phyloP scores from a whole-genome alignment of 2,888 invertebrate genomes.

The Papilio protenor region DNA sequence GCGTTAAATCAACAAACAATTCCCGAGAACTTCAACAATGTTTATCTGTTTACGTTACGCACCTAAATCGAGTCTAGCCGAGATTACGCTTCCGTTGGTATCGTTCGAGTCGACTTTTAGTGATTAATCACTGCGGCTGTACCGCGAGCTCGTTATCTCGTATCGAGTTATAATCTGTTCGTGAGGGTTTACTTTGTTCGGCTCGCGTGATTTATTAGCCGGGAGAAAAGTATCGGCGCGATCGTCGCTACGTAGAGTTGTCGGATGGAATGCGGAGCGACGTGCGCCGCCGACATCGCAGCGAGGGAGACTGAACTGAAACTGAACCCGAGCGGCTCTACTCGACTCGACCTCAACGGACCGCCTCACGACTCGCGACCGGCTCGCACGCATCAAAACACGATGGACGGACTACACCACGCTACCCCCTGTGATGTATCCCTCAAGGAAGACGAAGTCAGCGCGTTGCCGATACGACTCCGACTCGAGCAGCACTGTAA shows the following conservation, averaged over 20 bases:
- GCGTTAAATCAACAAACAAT: slow-evolving; percentile 68
- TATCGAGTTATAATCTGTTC: slow-evolving; percentile 77
- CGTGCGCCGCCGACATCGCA: slow-evolving; percentile 77
- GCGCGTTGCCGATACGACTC: slow-evolving; percentile 54
- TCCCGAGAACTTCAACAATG: slow-evolving; percentile 74
- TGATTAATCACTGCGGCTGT: slow-evolving; percentile 73
- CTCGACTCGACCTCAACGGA: slow-evolving; percentile 46
- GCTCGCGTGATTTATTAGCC: slow-evolving; percentile 77
- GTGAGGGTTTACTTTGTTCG: slow-evolving; percentile 72
- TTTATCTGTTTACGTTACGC: slow-evolving; percentile 75
- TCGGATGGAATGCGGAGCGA: slow-evolving; percentile 60
- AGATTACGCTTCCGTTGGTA: slow-evolving; percentile 69
- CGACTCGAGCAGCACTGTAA: slow-evolving; percentile 66
- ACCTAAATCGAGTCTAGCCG: slow-evolving; percentile 65
- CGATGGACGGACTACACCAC: slow-evolving; percentile 61
- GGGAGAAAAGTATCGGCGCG: slow-evolving; percentile 71
- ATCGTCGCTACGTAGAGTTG: slow-evolving; percentile 66
- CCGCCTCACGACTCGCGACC: slow-evolving; percentile 57
- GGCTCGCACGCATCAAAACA: slow-evolving; percentile 61
- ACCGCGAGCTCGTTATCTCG: slow-evolving; percentile 73
- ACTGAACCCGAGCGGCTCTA: slow-evolving; percentile 50
- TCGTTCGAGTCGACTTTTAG: slow-evolving; percentile 65
- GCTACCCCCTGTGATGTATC: slow-evolving; percentile 55
- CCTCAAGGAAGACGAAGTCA: slow-evolving; percentile 67
- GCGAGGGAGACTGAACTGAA: slow-evolving; percentile 68